These are phyloP conservation scores for Chelon labrosus DNA, from an alignment of 2,797 vertebrate genomes.

Conservation along the genomic window DNA sequence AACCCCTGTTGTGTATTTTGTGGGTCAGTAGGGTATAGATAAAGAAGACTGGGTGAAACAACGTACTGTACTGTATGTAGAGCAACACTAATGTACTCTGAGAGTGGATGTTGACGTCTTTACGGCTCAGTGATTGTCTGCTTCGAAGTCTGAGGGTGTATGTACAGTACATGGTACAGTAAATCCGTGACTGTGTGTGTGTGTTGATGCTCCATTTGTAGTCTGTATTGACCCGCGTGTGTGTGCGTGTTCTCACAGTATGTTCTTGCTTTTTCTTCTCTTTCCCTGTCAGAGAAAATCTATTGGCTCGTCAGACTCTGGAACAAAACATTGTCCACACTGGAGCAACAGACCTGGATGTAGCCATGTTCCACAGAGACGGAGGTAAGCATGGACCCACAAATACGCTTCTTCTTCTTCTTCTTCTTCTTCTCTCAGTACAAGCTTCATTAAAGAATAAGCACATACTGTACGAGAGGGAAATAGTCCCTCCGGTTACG, in stretches of 20 bases:
- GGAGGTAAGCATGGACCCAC: constrained; percentile 84
- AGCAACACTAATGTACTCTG: constrained; percentile 72
- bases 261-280: constrained; percentile 33
- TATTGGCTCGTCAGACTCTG: constrained; percentile 89
- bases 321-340: constrained; percentile 93
- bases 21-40: constrained; percentile 74
- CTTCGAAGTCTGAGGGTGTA: constrained; percentile 14
- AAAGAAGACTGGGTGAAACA: constrained; percentile 61
- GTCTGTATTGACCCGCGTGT: constrained; percentile 7
- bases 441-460: too few species aligned
- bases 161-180: background rate
- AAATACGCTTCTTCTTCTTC: background rate
- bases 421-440: constrained; percentile 69
- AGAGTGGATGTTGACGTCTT: constrained; percentile 45
- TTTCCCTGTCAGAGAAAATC: constrained; percentile 89
- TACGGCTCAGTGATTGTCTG: constrained; percentile 41
- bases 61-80: constrained; percentile 58
- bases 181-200: constrained; percentile 3
- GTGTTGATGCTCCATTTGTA: constrained; percentile 5
- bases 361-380: constrained; percentile 98
- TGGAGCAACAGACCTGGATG: constrained; percentile 95
- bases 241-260: background rate
- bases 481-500: too few species aligned
- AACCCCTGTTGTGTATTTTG: constrained; percentile 45
- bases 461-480: too few species aligned